These are phyloP conservation scores for Pocillopora damicornis DNA, from an alignment of 64 coral and sea anemone species.

Conservation along the genomic window DNA sequence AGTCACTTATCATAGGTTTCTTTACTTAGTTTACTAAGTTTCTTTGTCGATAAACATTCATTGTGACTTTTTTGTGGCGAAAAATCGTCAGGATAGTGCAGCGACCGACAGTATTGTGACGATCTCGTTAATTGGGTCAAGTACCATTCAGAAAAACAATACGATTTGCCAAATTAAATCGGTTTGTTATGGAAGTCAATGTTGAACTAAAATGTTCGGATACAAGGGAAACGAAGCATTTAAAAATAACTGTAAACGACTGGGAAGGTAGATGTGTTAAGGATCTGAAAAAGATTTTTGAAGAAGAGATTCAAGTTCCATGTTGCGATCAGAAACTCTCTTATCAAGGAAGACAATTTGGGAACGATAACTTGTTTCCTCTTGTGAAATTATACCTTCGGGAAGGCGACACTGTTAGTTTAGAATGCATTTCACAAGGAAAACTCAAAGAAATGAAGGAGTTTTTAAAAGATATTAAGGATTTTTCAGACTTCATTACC, in stretches of 20 bases:
- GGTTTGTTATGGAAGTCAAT: slow-evolving; percentile 10
- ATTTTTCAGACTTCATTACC: slow-evolving; percentile 39
- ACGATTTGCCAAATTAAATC: background rate
- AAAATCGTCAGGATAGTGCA: too few species aligned
- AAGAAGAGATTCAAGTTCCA: slow-evolving; percentile 60
- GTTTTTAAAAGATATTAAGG: slow-evolving; percentile 52
- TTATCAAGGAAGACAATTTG: slow-evolving; percentile 34
- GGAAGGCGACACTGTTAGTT: slow-evolving; percentile 50
- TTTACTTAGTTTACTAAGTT: too few species aligned
- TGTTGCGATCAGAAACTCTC: slow-evolving; percentile 63
- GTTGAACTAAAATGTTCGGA: slow-evolving; percentile 47
- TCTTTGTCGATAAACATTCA: too few species aligned
- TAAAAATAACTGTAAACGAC: slow-evolving; percentile 38
- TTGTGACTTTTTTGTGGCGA: too few species aligned
- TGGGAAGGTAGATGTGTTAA: slow-evolving; percentile 52
- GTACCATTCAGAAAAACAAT: too few species aligned
- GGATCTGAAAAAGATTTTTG: slow-evolving; percentile 63
- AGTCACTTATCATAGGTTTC: background rate
- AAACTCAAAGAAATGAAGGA: slow-evolving; percentile 54
- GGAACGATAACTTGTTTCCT: slow-evolving; percentile 54
- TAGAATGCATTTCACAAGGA: slow-evolving; percentile 57
- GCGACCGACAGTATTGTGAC: too few species aligned
- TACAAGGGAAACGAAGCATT: slow-evolving; percentile 19
- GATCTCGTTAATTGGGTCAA: too few species aligned
- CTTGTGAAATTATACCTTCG: slow-evolving; percentile 70